Conservation (phyloP, 2,888 invertebrate species). For the Coelogynopora nodosa region DNA sequence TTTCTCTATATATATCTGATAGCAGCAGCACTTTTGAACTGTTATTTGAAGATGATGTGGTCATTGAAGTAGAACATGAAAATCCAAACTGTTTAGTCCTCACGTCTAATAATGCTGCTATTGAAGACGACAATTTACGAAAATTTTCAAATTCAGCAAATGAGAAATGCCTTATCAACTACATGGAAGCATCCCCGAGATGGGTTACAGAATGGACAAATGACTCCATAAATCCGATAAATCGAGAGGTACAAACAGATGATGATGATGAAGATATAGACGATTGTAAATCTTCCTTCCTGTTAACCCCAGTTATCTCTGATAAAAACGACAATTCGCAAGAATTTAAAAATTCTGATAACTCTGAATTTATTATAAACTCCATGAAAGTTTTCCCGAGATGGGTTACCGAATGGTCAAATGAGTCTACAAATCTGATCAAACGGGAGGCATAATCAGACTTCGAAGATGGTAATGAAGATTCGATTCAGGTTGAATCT, state of each 20-base stretch:
- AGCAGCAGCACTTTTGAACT: background rate
- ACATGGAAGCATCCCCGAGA: too few species aligned
- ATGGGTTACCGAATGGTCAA: background rate
- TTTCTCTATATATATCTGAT: background rate
- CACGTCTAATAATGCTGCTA: too few species aligned
- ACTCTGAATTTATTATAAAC: background rate
- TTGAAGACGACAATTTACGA: too few species aligned
- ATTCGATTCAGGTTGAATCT: background rate
- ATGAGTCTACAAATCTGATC: background rate
- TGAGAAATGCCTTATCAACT: too few species aligned
- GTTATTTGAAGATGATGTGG: background rate
- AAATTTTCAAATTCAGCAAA: too few species aligned
- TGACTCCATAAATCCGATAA: too few species aligned
- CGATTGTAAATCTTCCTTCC: background rate
- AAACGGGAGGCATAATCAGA: background rate
- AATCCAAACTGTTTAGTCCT: too few species aligned
- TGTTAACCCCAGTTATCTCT: too few species aligned
- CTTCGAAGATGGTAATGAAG: background rate
- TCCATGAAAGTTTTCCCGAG: background rate
- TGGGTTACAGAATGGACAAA: too few species aligned
- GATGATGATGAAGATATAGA: too few species aligned
- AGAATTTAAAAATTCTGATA: background rate
- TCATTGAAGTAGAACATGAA: too few species aligned
- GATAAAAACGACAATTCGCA: background rate
- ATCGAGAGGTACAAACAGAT: too few species aligned